Evolutionary conservation across 2,113 vertebrate genomes (phyloP), one percentile per base, ranked within the genome.

Genomic region (Hyaena hyaena): DNA sequence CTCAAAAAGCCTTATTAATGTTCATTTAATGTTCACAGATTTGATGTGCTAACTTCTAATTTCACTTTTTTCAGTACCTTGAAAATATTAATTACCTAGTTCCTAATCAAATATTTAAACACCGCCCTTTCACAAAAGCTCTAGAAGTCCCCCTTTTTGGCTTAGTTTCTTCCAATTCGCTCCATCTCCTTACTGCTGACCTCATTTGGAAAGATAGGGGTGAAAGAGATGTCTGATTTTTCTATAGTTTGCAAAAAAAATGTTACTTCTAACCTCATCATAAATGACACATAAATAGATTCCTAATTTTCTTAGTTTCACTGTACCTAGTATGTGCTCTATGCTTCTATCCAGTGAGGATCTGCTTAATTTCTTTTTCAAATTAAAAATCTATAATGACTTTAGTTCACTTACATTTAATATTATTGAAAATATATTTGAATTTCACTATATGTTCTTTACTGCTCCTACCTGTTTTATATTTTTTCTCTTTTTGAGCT

Each of bases 341-440:
- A 35, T 82, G 43, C 80, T 92, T 92, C 53, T 84, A 50, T 23
- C 7, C 58, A 50, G 12, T 24, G 65, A 89, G 15, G 76, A 71
- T 31, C n/a, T 94, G 39, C 19, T 94, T 86, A n/a, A 53, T 73
- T 76, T 39, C 69, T 69, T 89, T 89, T 74, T 69, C 28, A 77
- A 86, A 96, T 87, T 24, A 50, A 90, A 68, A 93, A 73, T 50
- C n/a, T 83, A 5, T n/a, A 76, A 35, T 83, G 68, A 90, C 55
- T 87, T 86, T 87, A 68, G 39, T 74, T 81, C 58, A 82, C 71
- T 86, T 96, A 53, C 55, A n/a, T 86, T 81, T 94, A 86, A 43
- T 53, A 50, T 24, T 88, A 84, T 31, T 80, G 53, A 58, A 5
- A 35, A 65, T 58, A 61, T 58, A 55, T 90, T 35, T 88, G 39